Evolutionary conservation across 2,888 invertebrate genomes (phyloP).

Genomic region (Lordiphosa fenestrarum): DNA sequence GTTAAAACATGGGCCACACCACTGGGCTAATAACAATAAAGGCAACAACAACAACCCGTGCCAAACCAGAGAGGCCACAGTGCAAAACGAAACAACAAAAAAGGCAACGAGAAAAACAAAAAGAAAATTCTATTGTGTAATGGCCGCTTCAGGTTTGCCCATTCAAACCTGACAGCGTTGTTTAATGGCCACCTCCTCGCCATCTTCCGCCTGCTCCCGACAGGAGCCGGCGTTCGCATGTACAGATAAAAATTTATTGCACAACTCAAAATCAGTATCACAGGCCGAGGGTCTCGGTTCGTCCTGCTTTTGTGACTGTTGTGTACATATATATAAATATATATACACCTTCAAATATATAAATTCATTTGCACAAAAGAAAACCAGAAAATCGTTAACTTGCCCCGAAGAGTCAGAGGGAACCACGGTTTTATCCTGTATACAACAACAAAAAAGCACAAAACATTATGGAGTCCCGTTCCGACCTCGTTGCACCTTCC

Average conservation of each 20-base stretch:
- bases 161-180: constrained; percentile 72
- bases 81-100: neutral
- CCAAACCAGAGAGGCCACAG: neutral
- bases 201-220: constrained; percentile 23
- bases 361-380: constrained; percentile 54
- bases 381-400: constrained; percentile 63
- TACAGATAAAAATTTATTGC: constrained; percentile 73
- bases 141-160: constrained; percentile 66
- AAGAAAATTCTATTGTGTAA: constrained; percentile 63
- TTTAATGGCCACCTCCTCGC: constrained; percentile 53
- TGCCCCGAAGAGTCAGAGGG: constrained; percentile 24
- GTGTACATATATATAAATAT: constrained; percentile 8
- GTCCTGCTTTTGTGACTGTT: constrained; percentile 27
- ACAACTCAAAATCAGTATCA: constrained; percentile 69
- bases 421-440: constrained; percentile 25
- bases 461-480: constrained; percentile 13
- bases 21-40: constrained; percentile 67
- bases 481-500: neutral
- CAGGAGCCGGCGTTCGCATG: constrained; percentile 54
- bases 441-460: constrained; percentile 13
- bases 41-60: constrained; percentile 2
- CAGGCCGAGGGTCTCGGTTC: constrained; percentile 4
- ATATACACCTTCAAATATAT: neutral
- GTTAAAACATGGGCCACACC: constrained; percentile 61
- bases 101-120: constrained; percentile 16